phyloP scores from a whole-genome alignment of 2,888 invertebrate genomes.

The Polydrusus tereticollis region DNA sequence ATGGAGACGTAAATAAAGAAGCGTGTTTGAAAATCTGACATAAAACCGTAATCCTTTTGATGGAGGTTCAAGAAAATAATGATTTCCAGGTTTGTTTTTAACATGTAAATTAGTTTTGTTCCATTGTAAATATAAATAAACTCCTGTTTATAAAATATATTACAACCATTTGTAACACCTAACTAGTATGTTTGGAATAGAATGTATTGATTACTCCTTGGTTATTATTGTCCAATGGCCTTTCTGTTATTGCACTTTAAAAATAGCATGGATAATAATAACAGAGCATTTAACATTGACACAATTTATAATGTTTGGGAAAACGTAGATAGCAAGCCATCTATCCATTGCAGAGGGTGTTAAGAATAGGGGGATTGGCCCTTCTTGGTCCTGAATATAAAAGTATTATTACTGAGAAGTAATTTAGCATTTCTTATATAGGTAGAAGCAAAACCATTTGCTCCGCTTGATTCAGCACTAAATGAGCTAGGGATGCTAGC shows the following conservation, averaged over 20 bases:
- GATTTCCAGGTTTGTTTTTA: conserved; percentile 20
- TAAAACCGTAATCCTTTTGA: conserved; percentile 4
- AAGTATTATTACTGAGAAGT: background rate
- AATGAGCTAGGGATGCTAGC: conserved; percentile 75
- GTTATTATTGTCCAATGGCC: background rate
- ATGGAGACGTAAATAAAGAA: conserved; percentile 25
- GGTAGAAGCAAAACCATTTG: conserved; percentile 32
- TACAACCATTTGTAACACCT: no score
- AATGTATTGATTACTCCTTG: background rate
- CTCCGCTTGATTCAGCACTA: conserved; percentile 63
- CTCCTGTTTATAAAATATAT: no score
- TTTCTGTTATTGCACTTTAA: background rate
- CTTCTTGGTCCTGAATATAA: no score
- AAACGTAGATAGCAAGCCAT: background rate
- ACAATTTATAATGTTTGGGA: background rate
- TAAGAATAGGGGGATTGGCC: no score
- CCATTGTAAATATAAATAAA: no score
- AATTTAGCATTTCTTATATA: conserved; percentile 6
- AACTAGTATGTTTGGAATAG: no score
- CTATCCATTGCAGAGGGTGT: no score
- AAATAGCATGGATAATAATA: conserved; percentile 10
- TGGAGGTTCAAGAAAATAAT: conserved; percentile 29
- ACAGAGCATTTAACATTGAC: background rate
- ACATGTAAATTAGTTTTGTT: background rate
- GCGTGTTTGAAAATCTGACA: background rate